phyloP scores from a whole-genome alignment of 2,888 invertebrate species.

The Luffia ferchaultella region DNA sequence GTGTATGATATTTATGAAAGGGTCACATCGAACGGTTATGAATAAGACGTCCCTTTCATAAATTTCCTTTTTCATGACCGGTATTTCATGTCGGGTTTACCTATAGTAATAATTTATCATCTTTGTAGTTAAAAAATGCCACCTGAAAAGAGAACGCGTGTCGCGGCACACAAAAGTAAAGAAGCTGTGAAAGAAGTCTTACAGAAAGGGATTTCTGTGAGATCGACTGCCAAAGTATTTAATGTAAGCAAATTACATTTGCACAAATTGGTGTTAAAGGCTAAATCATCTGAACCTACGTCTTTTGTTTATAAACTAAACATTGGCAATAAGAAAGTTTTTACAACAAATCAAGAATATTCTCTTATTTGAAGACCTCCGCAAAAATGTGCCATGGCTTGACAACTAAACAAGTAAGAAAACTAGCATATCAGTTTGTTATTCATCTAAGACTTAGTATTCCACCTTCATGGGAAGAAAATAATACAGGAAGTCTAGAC shows the following conservation, averaged over 20 bases:
- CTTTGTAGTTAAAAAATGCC: conserved; percentile 7
- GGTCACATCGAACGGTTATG: conserved; percentile 7
- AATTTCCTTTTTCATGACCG: background rate
- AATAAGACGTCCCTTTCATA: conserved; percentile 2
- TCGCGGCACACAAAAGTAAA: conserved; percentile 12
- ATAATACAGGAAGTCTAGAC: background rate
- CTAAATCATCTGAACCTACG: conserved; percentile 9
- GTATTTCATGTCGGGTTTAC: background rate
- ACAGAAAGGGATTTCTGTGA: conserved; percentile 5
- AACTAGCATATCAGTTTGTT: conserved; percentile 14
- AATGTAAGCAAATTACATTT: conserved; percentile 12
- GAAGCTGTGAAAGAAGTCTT: conserved; percentile 12
- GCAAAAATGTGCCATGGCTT: conserved; percentile 11
- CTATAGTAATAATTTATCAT: background rate
- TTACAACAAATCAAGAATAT: conserved; percentile 12
- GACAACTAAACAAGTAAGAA: conserved; percentile 13
- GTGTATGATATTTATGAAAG: conserved; percentile 12
- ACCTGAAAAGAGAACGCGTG: conserved; percentile 11
- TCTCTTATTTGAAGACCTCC: conserved; percentile 13
- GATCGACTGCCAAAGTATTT: conserved; percentile 8
- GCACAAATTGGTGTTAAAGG: conserved; percentile 11
- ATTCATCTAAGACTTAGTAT: conserved; percentile 7
- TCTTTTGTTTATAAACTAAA: conserved; percentile 13
- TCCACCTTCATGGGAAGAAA: conserved; percentile 1
- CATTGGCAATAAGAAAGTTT: conserved; percentile 12